These are phyloP conservation scores for Apaloderma vittatum DNA, from an alignment of 2,113 vertebrate species.

Conservation along the genomic window DNA sequence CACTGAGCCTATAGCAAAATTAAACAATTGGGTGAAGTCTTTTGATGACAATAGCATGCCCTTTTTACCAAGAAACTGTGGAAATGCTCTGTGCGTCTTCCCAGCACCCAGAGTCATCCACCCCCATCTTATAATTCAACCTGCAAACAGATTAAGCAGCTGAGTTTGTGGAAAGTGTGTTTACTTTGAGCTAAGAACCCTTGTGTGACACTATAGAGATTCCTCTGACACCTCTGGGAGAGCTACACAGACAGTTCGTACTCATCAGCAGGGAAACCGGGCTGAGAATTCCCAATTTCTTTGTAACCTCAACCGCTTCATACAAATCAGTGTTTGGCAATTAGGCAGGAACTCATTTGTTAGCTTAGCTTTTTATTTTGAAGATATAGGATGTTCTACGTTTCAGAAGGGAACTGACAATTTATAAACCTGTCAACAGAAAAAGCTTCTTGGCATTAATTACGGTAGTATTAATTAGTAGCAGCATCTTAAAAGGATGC, in stretches of 20 bases:
- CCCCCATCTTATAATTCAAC: slow-evolving; percentile 88
- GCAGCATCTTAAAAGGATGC: not conserved
- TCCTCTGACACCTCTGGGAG: slow-evolving; percentile 80
- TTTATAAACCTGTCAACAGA: slow-evolving; percentile 46
- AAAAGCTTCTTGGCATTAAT: slow-evolving; percentile 43
- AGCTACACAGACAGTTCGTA: slow-evolving; percentile 76
- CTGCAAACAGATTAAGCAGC: slow-evolving; percentile 90
- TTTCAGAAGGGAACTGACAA: slow-evolving; percentile 55
- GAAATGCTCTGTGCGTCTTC: slow-evolving; percentile 79
- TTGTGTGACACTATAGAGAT: slow-evolving; percentile 83
- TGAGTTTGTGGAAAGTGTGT: slow-evolving; percentile 86
- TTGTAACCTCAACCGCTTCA: slow-evolving; percentile 77
- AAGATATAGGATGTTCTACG: slow-evolving; percentile 41
- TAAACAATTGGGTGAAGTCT: slow-evolving; percentile 71
- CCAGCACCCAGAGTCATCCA: slow-evolving; percentile 81
- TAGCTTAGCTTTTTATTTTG: slow-evolving; percentile 57
- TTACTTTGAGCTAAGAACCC: slow-evolving; percentile 86
- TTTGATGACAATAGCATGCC: slow-evolving; percentile 74
- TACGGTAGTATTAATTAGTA: slow-evolving; percentile 36
- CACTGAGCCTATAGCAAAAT: slow-evolving; percentile 66
- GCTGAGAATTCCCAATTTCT: slow-evolving; percentile 79
- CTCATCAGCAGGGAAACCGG: slow-evolving; percentile 75
- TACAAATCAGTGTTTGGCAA: slow-evolving; percentile 76
- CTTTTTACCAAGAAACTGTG: slow-evolving; percentile 77
- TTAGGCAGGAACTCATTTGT: slow-evolving; percentile 74